Percentiles rank a stretch among this genome's conserved stretches.
Conservation (phyloP, 2,797 vertebrate genomes). For the Chelidonichthys spinosus region DNA sequence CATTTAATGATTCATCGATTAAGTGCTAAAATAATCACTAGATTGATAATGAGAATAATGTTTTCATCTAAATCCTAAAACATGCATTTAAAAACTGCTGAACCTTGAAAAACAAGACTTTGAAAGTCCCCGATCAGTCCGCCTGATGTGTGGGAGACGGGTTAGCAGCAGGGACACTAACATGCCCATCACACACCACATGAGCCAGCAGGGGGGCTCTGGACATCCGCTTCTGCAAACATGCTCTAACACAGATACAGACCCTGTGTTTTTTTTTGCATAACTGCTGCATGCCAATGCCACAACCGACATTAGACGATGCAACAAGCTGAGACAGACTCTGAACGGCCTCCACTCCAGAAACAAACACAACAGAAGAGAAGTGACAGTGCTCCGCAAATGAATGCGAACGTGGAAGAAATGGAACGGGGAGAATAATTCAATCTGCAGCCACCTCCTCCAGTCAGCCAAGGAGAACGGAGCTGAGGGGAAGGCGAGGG, state of each 20-base stretch:
- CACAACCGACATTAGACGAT: conserved; percentile 57
- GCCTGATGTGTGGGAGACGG: background rate
- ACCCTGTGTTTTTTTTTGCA: conserved; percentile 35
- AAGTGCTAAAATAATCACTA: background rate
- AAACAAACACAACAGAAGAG: conserved; percentile 71
- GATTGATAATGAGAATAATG: background rate
- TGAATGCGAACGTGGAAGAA: conserved; percentile 72
- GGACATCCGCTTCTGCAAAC: conserved; percentile 46
- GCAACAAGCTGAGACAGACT: conserved; percentile 68
- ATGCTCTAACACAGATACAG: conserved; percentile 55
- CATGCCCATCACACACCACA: conserved; percentile 7
- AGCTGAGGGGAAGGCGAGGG: conserved; percentile 40
- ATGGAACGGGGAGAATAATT: conserved; percentile 76
- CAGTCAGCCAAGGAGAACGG: conserved; percentile 68
- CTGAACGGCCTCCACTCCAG: conserved; percentile 70
- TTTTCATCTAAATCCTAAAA: background rate
- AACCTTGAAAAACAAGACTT: conserved; percentile 8
- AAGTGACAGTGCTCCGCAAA: conserved; percentile 72
- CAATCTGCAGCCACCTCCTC: conserved; percentile 74
- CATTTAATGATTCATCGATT: background rate
- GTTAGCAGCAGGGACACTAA: background rate
- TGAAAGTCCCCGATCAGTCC: background rate
- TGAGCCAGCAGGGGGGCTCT: conserved; percentile 16
- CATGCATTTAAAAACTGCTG: background rate
- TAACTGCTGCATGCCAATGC: conserved; percentile 49